phyloP scores from a whole-genome alignment of 2,888 invertebrate genomes.

The Romanomermis culicivorax region DNA sequence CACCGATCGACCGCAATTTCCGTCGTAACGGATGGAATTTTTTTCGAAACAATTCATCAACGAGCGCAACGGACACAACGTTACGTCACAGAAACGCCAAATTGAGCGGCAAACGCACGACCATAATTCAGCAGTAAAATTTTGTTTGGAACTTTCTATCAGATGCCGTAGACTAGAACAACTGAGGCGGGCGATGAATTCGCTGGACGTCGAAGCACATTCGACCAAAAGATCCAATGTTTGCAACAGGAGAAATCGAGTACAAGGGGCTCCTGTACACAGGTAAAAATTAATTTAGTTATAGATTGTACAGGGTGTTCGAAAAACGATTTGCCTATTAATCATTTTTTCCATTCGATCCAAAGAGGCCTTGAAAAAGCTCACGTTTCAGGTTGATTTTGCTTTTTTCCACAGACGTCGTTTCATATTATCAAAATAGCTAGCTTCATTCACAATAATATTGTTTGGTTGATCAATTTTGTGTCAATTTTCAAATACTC shows the following conservation, averaged over 20 bases:
- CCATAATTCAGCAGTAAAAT: constrained; percentile 59
- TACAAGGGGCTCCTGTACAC: neutral
- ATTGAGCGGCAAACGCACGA: constrained; percentile 42
- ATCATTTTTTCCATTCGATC: neutral
- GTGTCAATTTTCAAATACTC: no score
- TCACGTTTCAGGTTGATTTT: neutral
- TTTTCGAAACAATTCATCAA: constrained; percentile 67
- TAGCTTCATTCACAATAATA: no score
- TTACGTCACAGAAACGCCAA: constrained; percentile 53
- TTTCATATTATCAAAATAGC: no score
- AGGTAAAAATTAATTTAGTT: no score
- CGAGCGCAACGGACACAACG: constrained; percentile 62
- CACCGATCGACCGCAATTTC: constrained; percentile 34
- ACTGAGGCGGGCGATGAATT: constrained; percentile 67
- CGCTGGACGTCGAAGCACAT: constrained; percentile 68
- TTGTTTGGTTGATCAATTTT: no score
- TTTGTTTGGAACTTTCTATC: constrained; percentile 52
- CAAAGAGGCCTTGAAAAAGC: neutral
- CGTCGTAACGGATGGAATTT: constrained; percentile 25
- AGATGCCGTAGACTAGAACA: constrained; percentile 39
- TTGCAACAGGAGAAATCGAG: constrained; percentile 59
- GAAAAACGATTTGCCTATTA: neutral
- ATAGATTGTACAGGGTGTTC: neutral
- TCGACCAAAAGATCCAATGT: constrained; percentile 62
- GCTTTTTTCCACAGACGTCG: no score